A percentile compares a stretch with the other conserved stretches of the same genome.
Conservation (phyloP, 2,797 vertebrate species). For the Pantherophis alleghaniensis region DNA sequence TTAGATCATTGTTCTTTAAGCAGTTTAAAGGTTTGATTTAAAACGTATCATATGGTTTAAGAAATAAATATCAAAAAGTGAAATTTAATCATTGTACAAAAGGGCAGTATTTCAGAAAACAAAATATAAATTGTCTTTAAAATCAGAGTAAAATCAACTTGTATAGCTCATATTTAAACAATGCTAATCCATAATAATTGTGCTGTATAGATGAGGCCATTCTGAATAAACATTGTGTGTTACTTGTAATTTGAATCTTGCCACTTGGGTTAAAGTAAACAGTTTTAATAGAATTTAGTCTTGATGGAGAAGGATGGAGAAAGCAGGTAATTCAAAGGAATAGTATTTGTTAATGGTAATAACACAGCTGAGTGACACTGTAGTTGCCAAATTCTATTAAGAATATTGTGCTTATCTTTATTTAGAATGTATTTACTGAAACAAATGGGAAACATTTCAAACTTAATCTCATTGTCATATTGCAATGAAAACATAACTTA, state of each 20-base stretch:
- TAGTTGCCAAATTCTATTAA: background rate
- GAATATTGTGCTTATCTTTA: background rate
- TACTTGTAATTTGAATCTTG: background rate
- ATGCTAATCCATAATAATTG: background rate
- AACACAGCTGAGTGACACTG: background rate
- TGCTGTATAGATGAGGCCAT: background rate
- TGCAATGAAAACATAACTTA: background rate
- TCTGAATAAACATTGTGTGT: background rate
- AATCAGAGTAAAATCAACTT: background rate
- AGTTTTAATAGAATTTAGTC: background rate
- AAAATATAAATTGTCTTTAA: background rate
- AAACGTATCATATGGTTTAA: no score
- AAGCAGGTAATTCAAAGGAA: background rate
- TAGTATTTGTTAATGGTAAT: background rate
- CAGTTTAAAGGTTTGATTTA: background rate
- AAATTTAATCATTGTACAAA: background rate
- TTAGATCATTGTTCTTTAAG: background rate
- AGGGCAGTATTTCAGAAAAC: background rate
- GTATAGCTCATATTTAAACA: background rate
- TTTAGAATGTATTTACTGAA: background rate
- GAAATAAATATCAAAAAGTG: background rate
- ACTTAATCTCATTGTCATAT: background rate
- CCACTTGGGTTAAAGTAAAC: background rate
- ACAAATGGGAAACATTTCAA: background rate
- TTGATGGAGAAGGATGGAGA: background rate